These are phyloP conservation scores for Volucella zonaria DNA, from an alignment of 2,888 invertebrate species.

Conservation along the genomic window DNA sequence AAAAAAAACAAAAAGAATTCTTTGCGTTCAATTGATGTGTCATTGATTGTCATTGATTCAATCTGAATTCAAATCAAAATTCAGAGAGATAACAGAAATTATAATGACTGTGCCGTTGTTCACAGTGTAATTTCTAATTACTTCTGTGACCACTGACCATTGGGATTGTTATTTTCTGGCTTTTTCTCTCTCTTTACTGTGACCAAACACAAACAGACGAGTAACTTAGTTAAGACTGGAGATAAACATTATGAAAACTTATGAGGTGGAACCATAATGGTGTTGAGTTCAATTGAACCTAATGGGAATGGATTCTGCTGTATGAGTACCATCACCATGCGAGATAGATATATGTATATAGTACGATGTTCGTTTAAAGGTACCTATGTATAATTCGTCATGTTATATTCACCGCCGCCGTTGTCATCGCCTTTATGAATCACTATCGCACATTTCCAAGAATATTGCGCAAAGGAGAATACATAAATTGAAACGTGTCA, in stretches of 20 bases:
- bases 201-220: neutral
- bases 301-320: no score
- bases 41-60: slow-evolving; percentile 63
- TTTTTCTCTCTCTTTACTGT: slow-evolving; percentile 17
- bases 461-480: slow-evolving; percentile 53
- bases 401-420: slow-evolving; percentile 2
- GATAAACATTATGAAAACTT: slow-evolving; percentile 10
- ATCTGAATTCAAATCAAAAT: neutral
- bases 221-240: neutral
- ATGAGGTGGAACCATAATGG: no score
- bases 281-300: no score
- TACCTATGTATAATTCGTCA: slow-evolving; percentile 19
- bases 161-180: neutral
- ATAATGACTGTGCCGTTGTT: neutral
- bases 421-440: slow-evolving; percentile 48
- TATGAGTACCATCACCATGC: neutral
- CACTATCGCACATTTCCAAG: slow-evolving; percentile 27
- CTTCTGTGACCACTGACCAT: slow-evolving; percentile 13
- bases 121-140: slow-evolving; percentile 10
- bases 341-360: neutral
- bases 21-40: slow-evolving; percentile 58
- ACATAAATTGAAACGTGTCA: slow-evolving; percentile 66
- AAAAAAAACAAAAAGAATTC: neutral
- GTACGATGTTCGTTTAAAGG: no score
- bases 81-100: neutral